A percentile compares a stretch with the other conserved stretches of the same genome.
phyloP scores from a whole-genome alignment of 2,888 invertebrate genomes.

The Macrosoma leucophasiata region DNA sequence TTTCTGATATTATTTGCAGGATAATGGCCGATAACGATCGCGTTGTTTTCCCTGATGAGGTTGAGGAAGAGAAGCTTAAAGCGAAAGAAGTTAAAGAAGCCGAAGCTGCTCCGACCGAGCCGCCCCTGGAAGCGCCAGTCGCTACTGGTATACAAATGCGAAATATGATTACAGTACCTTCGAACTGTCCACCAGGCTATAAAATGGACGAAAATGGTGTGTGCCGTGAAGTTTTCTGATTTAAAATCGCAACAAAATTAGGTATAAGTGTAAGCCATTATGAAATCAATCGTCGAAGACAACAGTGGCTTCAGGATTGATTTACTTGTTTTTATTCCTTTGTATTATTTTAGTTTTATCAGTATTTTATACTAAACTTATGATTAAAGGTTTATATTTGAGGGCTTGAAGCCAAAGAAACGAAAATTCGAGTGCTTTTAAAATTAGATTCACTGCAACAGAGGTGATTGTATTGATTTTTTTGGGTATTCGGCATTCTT shows the following conservation, averaged over 20 bases:
- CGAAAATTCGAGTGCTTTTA: too few relatives aligned
- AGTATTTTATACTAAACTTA: too few relatives aligned
- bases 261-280: too few relatives aligned
- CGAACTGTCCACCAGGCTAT: constrained; percentile 36
- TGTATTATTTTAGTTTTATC: too few relatives aligned
- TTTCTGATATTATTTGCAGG: constrained; percentile 25
- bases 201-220: constrained; percentile 33
- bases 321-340: too few relatives aligned
- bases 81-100: constrained; percentile 23
- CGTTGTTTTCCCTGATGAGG: constrained; percentile 53
- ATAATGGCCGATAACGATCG: constrained; percentile 53
- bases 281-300: too few relatives aligned
- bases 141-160: constrained; percentile 28
- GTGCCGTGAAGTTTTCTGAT: constrained; percentile 35
- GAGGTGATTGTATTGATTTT: too few relatives aligned
- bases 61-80: constrained; percentile 36
- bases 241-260: not conserved
- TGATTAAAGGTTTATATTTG: too few relatives aligned
- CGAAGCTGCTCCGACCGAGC: constrained; percentile 19
- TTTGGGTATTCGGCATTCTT: too few relatives aligned
- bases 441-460: too few relatives aligned
- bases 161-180: constrained; percentile 44
- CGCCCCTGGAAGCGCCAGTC: not conserved
- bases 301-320: too few relatives aligned
- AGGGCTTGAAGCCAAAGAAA: too few relatives aligned